These are phyloP conservation scores for Rachycentron canadum DNA, from an alignment of 2,797 vertebrate species.

Conservation along the genomic window DNA sequence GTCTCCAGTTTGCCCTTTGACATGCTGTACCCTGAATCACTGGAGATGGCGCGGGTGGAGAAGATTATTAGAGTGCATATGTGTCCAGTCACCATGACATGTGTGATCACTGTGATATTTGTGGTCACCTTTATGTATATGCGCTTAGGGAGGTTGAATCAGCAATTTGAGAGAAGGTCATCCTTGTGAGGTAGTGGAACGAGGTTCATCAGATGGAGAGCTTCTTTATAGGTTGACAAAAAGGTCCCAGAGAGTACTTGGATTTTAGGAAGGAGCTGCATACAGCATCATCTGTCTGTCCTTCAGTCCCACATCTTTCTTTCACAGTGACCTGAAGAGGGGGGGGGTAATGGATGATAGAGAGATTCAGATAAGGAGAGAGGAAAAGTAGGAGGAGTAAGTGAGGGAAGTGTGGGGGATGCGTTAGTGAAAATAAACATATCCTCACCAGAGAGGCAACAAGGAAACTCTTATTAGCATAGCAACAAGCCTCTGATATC, in stretches of 20 bases:
- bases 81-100: slow-evolving; percentile 55
- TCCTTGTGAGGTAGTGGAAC: slow-evolving; percentile 50
- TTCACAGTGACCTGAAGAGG: slow-evolving; percentile 64
- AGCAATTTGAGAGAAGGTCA: slow-evolving; percentile 58
- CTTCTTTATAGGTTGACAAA: slow-evolving; percentile 17
- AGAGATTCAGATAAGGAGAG: slow-evolving; percentile 28
- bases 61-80: slow-evolving; percentile 50
- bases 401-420: slow-evolving; percentile 60
- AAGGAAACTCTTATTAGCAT: slow-evolving; percentile 73
- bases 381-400: slow-evolving; percentile 46
- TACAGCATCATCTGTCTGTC: slow-evolving; percentile 38
- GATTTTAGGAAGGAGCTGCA: slow-evolving; percentile 22
- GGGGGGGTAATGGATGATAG: slow-evolving; percentile 47
- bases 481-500: slow-evolving; percentile 73
- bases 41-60: slow-evolving; percentile 36
- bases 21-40: slow-evolving; percentile 65
- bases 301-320: slow-evolving; percentile 55
- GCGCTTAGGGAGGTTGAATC: slow-evolving; percentile 29
- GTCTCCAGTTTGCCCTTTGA: slow-evolving; percentile 59
- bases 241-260: slow-evolving; percentile 39
- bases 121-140: slow-evolving; percentile 51
- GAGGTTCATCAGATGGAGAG: slow-evolving; percentile 40
- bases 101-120: slow-evolving; percentile 60
- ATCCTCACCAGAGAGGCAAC: slow-evolving; percentile 64
- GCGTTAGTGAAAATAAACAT: slow-evolving; percentile 73